These are phyloP conservation scores for Epiperipatus broadwayi DNA, from an alignment of 2,888 invertebrate species.

Conservation along the genomic window DNA sequence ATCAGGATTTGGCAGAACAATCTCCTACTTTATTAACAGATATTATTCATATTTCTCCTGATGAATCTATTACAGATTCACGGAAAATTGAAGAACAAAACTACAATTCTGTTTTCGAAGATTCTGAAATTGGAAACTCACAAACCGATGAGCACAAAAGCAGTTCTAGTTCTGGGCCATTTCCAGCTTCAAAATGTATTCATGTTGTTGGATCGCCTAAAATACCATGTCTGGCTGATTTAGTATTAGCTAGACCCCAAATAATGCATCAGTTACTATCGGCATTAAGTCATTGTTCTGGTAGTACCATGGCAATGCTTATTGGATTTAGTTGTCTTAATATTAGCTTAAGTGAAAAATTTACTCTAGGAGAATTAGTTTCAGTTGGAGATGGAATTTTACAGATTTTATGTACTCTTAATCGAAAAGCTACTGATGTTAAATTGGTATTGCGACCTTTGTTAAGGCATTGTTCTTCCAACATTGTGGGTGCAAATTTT, in stretches of 20 bases:
- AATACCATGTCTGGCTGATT: conserved; percentile 52
- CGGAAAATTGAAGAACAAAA: conserved; percentile 20
- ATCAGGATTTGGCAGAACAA: background rate
- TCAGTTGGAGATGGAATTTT: conserved; percentile 73
- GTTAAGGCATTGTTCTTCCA: too few species aligned
- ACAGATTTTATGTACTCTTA: conserved; percentile 53
- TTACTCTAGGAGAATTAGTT: conserved; percentile 35
- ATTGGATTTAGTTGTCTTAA: conserved; percentile 32
- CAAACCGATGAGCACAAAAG: conserved; percentile 75
- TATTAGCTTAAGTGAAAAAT: conserved; percentile 22
- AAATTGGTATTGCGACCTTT: conserved; percentile 56
- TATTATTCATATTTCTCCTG: too few species aligned
- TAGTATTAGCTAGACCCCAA: too few species aligned
- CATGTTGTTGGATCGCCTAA: too few species aligned
- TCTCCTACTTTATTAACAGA: too few species aligned
- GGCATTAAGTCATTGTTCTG: conserved; percentile 54
- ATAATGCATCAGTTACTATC: conserved; percentile 65
- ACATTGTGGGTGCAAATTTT: conserved; percentile 36
- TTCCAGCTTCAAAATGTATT: too few species aligned
- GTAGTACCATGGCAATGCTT: conserved; percentile 47
- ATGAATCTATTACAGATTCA: conserved; percentile 14
- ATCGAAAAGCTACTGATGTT: conserved; percentile 52
- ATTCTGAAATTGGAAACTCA: too few species aligned
- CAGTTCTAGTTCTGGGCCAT: conserved; percentile 23
- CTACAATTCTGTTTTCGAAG: too few species aligned